phyloP scores from a whole-genome alignment of 2,113 vertebrate genomes.

The Datnioides undecimradiatus region DNA sequence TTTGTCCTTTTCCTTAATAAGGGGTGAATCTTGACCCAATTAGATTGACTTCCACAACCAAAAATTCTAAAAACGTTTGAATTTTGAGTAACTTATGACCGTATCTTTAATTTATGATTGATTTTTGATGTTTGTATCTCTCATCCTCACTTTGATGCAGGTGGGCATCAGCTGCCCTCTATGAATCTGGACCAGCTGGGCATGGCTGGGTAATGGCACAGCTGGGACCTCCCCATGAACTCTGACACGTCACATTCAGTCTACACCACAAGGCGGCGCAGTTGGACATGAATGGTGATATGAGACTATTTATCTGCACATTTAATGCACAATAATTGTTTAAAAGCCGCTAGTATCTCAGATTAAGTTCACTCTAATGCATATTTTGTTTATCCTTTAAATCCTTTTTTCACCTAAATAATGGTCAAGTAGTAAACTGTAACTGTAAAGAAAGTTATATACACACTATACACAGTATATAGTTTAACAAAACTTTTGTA shows the following conservation, averaged over 20 bases:
- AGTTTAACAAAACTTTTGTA: not conserved
- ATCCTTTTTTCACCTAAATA: not conserved
- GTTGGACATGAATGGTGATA: conserved; percentile 1
- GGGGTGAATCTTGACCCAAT: not conserved
- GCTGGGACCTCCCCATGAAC: conserved; percentile 67
- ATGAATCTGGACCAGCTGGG: conserved; percentile 45
- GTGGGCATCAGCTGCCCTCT: conserved; percentile 8
- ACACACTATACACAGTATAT: not conserved
- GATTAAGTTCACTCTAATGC: too few relatives aligned
- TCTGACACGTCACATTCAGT: not conserved
- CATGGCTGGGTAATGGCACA: conserved; percentile 15
- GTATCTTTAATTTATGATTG: not conserved
- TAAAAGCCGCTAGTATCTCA: not conserved
- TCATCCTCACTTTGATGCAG: conserved; percentile 18
- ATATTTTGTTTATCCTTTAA: not conserved
- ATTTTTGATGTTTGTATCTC: not conserved
- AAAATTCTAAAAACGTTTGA: not conserved
- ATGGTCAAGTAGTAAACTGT: not conserved
- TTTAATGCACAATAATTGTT: not conserved
- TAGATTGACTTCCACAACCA: not conserved
- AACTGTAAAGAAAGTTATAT: not conserved
- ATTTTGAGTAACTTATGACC: not conserved
- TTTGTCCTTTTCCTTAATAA: too few relatives aligned
- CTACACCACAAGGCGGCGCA: conserved; percentile 73
- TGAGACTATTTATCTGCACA: conserved; percentile 3